Percentiles rank a stretch among this genome's conserved stretches.
These are phyloP conservation scores for Temnothorax rugatulus DNA, from an alignment of 2,888 invertebrate genomes.

Conservation along the genomic window DNA sequence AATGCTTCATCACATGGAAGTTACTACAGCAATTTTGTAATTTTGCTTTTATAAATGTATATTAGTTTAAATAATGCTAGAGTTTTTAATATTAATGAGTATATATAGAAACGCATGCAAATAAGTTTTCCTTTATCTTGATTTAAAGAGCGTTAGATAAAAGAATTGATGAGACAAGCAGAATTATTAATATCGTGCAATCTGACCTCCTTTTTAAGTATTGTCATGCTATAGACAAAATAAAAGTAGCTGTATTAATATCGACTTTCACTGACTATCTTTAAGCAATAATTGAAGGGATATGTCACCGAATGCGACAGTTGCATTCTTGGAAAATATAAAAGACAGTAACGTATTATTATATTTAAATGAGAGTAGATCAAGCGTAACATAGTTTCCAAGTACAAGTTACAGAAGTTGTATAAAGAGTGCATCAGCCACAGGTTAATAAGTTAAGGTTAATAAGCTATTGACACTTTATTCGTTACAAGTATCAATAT, in stretches of 20 bases:
- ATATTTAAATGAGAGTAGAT: slow-evolving; percentile 1
- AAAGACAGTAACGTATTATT: neutral
- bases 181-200: slow-evolving; percentile 5
- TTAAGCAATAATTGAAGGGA: slow-evolving; percentile 23
- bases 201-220: neutral
- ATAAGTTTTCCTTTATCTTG: neutral
- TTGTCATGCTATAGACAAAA: neutral
- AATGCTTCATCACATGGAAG: neutral
- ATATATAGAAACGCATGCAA: no score
- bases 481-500: neutral
- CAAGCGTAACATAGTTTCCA: slow-evolving; percentile 11
- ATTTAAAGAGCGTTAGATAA: neutral
- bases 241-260: slow-evolving; percentile 3
- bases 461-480: neutral
- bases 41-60: neutral
- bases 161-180: neutral
- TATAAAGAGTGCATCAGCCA: neutral
- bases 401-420: neutral
- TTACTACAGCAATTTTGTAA: neutral
- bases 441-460: neutral
- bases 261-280: neutral
- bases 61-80: neutral
- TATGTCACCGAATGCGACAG: neutral
- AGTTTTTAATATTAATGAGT: no score
- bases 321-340: slow-evolving; percentile 9